Base-by-base conservation (phyloP, 2,888 invertebrate species). In the Acanthopleura granulata region DNA sequence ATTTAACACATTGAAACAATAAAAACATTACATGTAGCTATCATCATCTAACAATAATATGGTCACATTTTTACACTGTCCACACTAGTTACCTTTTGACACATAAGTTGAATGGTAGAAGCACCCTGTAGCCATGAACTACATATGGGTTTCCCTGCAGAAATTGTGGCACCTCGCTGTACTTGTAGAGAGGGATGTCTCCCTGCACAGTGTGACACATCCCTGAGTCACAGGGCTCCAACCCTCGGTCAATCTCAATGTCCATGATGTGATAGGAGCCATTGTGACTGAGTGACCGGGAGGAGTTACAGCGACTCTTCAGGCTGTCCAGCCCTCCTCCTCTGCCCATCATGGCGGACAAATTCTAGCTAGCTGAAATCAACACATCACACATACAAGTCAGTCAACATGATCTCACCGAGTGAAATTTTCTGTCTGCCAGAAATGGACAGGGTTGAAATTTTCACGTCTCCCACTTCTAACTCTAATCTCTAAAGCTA, bases 71-170 rank as follows among this genome's bases (percentile, higher is more conserved):
- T n/a, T 9, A 40, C 9, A 40, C 57, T n/a, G 12, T 57, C 22
- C 12, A 57, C 6, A 9, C 30, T 16, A 61, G 74, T 83, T 84
- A 96, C 96, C 96, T 97, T 92, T 96, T 95, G 90, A 89, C 74
- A 80, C 89, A 90, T 30, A 85, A 76, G 50, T 80, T 83, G 66
- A 88, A 84, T 25, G 89, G 86, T 12, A 90, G 83, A 71, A 84
- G 93, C 84, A 95, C 95, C 86, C 97, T 93, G 90, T 97, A 97
- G 16, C 97, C 97, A 82, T 93, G 93, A 78, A 94, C 92, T 82
- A 97, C 96, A 88, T 92, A 97, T 4, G 95, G 95, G 91, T 97
- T 97, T 86, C 95, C 95, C 90, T 95, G 94, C 76, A 97, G 92
- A 91, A 95, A 96, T 76, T 93, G 93, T 6, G 97, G 96, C 72